Evolutionary conservation across 1,140 invertebrate species (phyloP), one percentile per base, ranked within the genome.

Genomic region (Lordiphosa stackelbergi): DNA sequence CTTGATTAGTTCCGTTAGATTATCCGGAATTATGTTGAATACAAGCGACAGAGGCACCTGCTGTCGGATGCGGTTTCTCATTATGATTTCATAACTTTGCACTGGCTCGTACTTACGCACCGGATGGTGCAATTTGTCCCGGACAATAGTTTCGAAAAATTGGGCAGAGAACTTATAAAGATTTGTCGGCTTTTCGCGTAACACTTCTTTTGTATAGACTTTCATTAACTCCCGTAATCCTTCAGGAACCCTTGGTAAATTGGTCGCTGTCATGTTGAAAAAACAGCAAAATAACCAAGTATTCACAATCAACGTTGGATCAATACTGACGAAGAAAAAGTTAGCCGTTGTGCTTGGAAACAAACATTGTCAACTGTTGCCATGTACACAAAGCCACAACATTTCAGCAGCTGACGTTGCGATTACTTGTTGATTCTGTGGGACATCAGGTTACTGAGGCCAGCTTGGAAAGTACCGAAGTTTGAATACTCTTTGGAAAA

Each of bases 191-290:
- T 90, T 90, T 63, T 89, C 85, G 55, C 88, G 88, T 31, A 91
- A 73, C 3, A 90, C 89, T 60, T 90, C 89, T 48, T 87, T 90
- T 3, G 89, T 87, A 10, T 90, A 86, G 5, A 87, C 87, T 78
- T 90, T 90, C 88, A 90, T 90, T 22, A 90, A 54, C 35, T 90
- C 88, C 28, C 90, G 71, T 0, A 91, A 79, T 4, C 90, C 90
- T 5, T 87, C 66, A 10, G 90, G 90, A 75, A 91, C 88, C 35
- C 68, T 73, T 64, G 89, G 31, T 85, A 89, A 51, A 86, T 78
- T 47, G 71, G 53, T 38, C 60, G 54, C 47, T 13, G 84, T 56
- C 73, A 86, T 86, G 38, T 78, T 49, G 34, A 13, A 38, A 47
- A 36, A n/a, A 5, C 40, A 38, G 11, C 22, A 52, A 28, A 53